Percentiles rank a stretch among this genome's conserved stretches.
These are phyloP conservation scores for Meteorus sp. DNA, from an alignment of 1,140 invertebrate species.

Conservation along the genomic window DNA sequence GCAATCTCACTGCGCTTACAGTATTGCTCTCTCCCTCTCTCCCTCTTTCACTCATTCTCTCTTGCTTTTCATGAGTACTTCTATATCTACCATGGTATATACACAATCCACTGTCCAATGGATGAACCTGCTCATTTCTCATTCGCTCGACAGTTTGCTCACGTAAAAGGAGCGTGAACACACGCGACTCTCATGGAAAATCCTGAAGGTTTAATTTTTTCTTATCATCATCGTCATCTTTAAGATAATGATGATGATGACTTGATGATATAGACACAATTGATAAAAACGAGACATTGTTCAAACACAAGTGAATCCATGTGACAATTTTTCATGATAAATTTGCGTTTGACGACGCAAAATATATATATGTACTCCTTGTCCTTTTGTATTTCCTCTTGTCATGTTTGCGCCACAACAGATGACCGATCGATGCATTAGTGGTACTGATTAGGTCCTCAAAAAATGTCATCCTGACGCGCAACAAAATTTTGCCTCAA, in stretches of 20 bases:
- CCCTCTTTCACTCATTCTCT: not conserved
- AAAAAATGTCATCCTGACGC: no score
- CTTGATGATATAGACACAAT: no score
- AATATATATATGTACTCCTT: not conserved
- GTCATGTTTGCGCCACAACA: not conserved
- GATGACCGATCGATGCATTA: conserved; percentile 17
- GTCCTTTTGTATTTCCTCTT: conserved; percentile 2
- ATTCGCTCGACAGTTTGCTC: not conserved
- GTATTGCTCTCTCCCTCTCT: conserved; percentile 18
- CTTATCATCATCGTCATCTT: no score
- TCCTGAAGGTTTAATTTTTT: not conserved
- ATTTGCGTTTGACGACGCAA: not conserved
- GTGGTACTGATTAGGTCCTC: conserved; percentile 4
- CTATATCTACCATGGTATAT: no score
- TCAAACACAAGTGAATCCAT: no score
- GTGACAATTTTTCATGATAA: no score
- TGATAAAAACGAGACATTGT: no score
- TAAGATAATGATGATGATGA: no score
- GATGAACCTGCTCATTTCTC: not conserved
- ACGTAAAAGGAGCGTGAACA: conserved; percentile 24
- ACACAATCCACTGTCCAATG: not conserved
- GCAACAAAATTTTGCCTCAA: no score
- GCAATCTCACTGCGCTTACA: conserved; percentile 37
- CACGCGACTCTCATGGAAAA: conserved; percentile 11
- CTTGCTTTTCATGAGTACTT: not conserved